Conservation (phyloP, 2,113 vertebrate species). For the Aleadryas rufinucha region DNA sequence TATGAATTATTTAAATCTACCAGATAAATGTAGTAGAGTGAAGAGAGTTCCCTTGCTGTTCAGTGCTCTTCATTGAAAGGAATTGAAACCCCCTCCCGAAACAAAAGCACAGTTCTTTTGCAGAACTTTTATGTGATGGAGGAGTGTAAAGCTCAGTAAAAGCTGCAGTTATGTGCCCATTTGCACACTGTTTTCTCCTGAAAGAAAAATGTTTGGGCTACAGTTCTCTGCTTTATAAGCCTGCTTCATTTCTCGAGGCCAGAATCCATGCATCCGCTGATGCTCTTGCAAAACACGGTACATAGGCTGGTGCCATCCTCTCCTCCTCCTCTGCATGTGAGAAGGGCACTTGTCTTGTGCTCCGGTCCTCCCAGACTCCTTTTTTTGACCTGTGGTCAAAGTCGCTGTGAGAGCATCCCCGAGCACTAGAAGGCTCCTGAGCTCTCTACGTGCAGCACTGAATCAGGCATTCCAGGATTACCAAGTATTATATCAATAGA, state of each 20-base stretch:
- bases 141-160: neutral
- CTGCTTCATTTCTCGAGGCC: neutral
- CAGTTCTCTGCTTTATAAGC: neutral
- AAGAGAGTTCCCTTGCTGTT: constrained; percentile 19
- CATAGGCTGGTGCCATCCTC: neutral
- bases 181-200: neutral
- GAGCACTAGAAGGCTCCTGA: neutral
- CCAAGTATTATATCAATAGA: constrained; percentile 17
- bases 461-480: neutral
- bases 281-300: neutral
- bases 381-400: rapidly evolving
- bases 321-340: rapidly evolving
- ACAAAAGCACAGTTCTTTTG: neutral
- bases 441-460: neutral
- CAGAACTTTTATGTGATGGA: neutral
- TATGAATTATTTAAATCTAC: constrained; percentile 57
- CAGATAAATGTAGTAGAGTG: constrained; percentile 6
- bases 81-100: neutral
- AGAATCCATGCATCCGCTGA: neutral
- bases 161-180: neutral
- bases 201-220: neutral
- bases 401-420: neutral
- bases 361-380: neutral
- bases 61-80: neutral
- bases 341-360: neutral